These are phyloP conservation scores for Anguilla megastoma DNA, from an alignment of 2,797 vertebrate genomes.

Conservation along the genomic window DNA sequence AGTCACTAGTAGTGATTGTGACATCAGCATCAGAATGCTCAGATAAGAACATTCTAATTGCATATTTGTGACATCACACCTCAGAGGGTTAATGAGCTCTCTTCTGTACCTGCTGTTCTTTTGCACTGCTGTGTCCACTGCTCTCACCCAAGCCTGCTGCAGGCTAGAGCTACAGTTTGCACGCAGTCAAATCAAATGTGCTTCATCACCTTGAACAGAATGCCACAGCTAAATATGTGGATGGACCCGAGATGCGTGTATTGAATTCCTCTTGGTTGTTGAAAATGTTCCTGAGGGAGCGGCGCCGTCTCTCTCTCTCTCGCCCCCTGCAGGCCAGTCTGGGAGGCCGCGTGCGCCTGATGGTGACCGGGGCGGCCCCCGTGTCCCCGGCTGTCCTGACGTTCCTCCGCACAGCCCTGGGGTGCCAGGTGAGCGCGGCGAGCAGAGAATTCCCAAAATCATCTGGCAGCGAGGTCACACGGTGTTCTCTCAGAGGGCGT, in stretches of 20 bases:
- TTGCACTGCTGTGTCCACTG: background rate
- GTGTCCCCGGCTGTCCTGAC: constrained; percentile 91
- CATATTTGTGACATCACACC: background rate
- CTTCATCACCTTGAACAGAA: background rate
- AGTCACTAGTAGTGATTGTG: background rate
- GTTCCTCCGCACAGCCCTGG: constrained; percentile 88
- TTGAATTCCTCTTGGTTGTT: background rate
- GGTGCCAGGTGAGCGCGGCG: constrained; percentile 85
- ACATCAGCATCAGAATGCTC: background rate
- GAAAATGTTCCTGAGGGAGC: background rate
- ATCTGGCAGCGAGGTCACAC: background rate
- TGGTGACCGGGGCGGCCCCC: constrained; percentile 93
- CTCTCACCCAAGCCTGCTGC: background rate
- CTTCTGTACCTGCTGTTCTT: background rate
- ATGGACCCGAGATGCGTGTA: background rate
- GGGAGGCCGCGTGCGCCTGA: constrained; percentile 86
- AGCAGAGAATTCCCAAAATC: background rate
- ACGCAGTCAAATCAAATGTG: background rate
- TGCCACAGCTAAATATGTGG: background rate
- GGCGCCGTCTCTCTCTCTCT: constrained; percentile 10
- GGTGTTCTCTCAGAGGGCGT: background rate
- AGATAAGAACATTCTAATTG: background rate
- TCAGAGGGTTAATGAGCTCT: background rate
- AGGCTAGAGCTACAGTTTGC: background rate
- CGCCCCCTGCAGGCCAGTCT: constrained; percentile 78